Conservation (phyloP, 2,797 vertebrate species). For the Pseudotriccus pelzelni region DNA sequence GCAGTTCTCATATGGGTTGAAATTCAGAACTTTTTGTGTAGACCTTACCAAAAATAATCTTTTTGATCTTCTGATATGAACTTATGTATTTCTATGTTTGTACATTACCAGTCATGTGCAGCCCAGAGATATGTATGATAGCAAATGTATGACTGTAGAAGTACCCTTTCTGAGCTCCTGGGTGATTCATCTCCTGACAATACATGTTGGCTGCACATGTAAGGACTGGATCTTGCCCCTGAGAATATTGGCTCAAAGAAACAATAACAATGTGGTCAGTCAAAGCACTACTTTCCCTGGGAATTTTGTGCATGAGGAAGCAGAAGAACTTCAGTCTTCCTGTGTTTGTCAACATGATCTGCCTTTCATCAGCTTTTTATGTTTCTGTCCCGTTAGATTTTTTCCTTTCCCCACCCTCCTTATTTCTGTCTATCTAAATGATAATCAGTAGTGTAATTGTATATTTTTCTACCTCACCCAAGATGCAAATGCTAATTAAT, state of each 20-base stretch:
- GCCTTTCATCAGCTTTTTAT: not conserved
- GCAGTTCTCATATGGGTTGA: not conserved
- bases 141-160: not conserved
- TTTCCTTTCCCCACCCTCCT: not conserved
- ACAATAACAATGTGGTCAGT: conserved; percentile 18
- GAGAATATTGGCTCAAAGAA: conserved; percentile 32
- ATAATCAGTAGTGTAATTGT: not conserved
- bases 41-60: not conserved
- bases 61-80: not conserved
- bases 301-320: conserved; percentile 29
- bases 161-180: not conserved
- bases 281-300: conserved; percentile 11
- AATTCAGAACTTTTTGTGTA: not conserved
- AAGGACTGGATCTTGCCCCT: conserved; percentile 25
- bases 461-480: conserved; percentile 19
- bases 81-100: not conserved
- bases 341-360: conserved; percentile 25
- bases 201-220: not conserved
- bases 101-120: not conserved
- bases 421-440: not conserved
- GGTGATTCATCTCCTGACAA: conserved; percentile 29
- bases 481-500: not conserved
- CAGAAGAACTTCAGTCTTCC: conserved; percentile 7
- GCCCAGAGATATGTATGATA: not conserved
- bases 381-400: not conserved